phyloP scores from a whole-genome alignment of 2,797 vertebrate species.

The Paguma larvata region DNA sequence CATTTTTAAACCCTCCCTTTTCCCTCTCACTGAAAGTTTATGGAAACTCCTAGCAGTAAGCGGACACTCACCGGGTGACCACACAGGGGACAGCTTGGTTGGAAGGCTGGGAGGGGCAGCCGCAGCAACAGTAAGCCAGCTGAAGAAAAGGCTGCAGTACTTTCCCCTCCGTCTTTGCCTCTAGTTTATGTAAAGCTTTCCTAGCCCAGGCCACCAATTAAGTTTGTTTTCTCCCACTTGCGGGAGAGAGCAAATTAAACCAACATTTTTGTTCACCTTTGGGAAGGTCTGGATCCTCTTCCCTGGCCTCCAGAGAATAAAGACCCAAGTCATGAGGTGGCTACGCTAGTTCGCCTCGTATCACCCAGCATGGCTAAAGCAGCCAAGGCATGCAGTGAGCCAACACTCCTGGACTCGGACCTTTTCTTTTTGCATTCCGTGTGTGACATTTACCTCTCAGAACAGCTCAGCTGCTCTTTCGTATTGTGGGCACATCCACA shows the following conservation, averaged over 20 bases:
- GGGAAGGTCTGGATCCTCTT: background rate
- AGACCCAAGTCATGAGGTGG: background rate
- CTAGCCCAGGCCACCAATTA: background rate
- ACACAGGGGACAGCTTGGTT: background rate
- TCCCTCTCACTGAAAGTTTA: background rate
- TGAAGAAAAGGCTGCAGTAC: background rate
- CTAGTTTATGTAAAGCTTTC: background rate
- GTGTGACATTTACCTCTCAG: background rate
- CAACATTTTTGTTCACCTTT: background rate
- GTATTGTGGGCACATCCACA: background rate
- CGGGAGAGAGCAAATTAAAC: background rate
- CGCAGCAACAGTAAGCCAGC: background rate
- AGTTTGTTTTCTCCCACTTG: background rate
- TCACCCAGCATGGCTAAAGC: background rate
- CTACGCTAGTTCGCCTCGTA: background rate
- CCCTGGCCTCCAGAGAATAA: background rate
- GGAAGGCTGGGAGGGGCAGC: background rate
- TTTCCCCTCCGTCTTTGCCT: background rate
- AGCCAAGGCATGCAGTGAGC: background rate
- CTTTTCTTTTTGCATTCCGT: background rate
- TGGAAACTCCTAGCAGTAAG: background rate
- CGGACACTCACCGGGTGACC: background rate
- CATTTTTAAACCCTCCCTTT: background rate
- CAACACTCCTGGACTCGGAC: background rate
- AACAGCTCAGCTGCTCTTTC: background rate